Evolutionary conservation across 2,888 invertebrate genomes (phyloP).

Genomic region (Machimus atricapillus): DNA sequence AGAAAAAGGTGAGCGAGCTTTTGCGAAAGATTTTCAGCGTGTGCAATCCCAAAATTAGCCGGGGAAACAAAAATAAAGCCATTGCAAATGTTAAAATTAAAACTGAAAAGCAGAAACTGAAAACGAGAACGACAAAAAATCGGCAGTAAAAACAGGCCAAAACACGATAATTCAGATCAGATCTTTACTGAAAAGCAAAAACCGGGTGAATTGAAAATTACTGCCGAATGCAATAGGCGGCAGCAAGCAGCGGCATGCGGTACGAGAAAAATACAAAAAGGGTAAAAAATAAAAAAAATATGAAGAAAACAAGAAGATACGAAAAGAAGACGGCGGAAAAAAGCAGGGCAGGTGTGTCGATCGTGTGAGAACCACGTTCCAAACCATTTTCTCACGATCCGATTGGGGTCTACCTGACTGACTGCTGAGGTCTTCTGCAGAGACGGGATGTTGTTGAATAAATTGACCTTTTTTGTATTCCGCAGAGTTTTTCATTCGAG

Average conservation of each 20-base stretch:
- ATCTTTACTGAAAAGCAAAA: slow-evolving; percentile 24
- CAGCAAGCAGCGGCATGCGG: slow-evolving; percentile 10
- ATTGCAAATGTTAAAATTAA: background rate
- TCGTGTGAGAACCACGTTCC: slow-evolving; percentile 64
- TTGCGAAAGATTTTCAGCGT: background rate
- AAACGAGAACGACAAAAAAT: background rate
- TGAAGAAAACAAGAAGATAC: slow-evolving; percentile 23
- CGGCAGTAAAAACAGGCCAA: background rate
- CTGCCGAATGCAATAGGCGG: background rate
- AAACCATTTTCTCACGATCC: slow-evolving; percentile 64
- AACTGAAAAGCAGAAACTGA: background rate
- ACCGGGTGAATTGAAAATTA: slow-evolving; percentile 28
- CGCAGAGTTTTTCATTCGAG: background rate
- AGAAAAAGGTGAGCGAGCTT: background rate
- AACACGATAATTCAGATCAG: slow-evolving; percentile 27
- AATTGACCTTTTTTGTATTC: slow-evolving; percentile 47
- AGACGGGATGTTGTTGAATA: slow-evolving; percentile 47
- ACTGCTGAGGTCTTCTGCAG: slow-evolving; percentile 6
- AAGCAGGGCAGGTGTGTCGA: slow-evolving; percentile 62
- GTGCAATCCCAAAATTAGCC: background rate
- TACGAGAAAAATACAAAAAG: background rate
- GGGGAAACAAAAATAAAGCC: background rate
- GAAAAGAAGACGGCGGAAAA: slow-evolving; percentile 52
- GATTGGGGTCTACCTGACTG: slow-evolving; percentile 41
- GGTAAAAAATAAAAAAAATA: background rate